phyloP scores from a whole-genome alignment of 2,888 invertebrate species.

The Napeogenes inachia region DNA sequence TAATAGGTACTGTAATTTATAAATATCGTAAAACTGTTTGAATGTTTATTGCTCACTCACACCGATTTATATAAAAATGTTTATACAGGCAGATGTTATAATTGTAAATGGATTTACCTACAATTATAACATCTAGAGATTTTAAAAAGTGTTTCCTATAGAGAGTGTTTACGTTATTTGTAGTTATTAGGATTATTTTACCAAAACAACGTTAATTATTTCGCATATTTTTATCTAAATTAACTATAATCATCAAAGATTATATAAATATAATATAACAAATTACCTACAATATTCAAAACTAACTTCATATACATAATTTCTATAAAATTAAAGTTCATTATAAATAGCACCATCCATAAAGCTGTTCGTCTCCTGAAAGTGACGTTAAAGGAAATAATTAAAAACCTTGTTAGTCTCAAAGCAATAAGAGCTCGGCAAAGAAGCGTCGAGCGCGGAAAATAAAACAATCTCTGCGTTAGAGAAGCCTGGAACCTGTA shows the following conservation, averaged over 20 bases:
- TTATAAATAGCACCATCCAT: conserved; percentile 20
- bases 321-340: conserved; percentile 1
- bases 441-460: conserved; percentile 61
- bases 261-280: too few relatives aligned
- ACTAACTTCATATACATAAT: not conserved
- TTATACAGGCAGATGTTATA: too few relatives aligned
- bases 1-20: not conserved
- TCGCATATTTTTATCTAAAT: too few relatives aligned
- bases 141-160: too few relatives aligned
- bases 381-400: conserved; percentile 74
- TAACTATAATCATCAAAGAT: too few relatives aligned
- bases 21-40: not conserved
- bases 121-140: too few relatives aligned
- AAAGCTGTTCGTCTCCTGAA: conserved; percentile 40
- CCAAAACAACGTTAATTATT: too few relatives aligned
- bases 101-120: too few relatives aligned
- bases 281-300: not conserved
- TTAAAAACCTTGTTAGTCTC: conserved; percentile 74
- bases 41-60: not conserved
- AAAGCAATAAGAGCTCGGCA: conserved; percentile 64
- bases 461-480: conserved; percentile 56
- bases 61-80: not conserved
- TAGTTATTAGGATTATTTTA: too few relatives aligned
- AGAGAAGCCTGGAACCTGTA: conserved; percentile 54
- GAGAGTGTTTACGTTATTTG: too few relatives aligned